Base-by-base conservation (phyloP, 2,113 vertebrate species). In the Cnemophilus loriae region DNA sequence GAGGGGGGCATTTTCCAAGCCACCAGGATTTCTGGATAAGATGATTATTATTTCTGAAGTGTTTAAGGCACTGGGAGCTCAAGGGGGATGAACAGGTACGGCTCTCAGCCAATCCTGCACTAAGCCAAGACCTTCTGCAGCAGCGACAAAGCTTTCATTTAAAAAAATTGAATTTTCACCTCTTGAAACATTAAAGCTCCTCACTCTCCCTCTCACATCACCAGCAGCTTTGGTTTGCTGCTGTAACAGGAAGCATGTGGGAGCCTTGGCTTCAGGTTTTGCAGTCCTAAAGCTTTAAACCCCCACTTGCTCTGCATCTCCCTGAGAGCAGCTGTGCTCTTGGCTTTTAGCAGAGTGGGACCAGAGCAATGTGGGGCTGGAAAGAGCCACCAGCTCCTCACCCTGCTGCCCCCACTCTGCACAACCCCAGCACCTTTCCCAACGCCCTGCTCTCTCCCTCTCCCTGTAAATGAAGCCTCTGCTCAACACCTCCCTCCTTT, bases 1-100 rank as follows among this genome's bases (percentile, higher is more conserved):
- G 1, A 10, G 16, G 0, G 30, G 37, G 14, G 24, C 10, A 4
- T 30, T 9, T 35, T 5, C 53, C 4, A 3, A 63, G 26, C 15
- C 37, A 19, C 7, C 5, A 7, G 37, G 18, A 41, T 60, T 81
- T 63, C 22, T 63, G 59, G 44, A 11, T 23, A 13, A 59, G 16
- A 4, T n/a, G n/a, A n/a, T 8, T 1, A 14, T 27, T 8, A 5
- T 21, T 68, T 32, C 11, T 12, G 52, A 21, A 17, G 55, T 3
- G 3, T 65, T 68, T 9, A 8, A 76, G 39, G 65, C 55, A 18
- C 52, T n/a, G 56, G 32, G 16, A 46, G 37, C 4, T 50, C 5
- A 17, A 50, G 55, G 35, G 21, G 52, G 76, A 7, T 1, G 19
- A 63, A 26, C 1, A 3, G 47, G 64, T 4, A 5, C 30, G 0